Evolutionary conservation across 2,113 vertebrate genomes (phyloP), one percentile per base, ranked within the genome.

Genomic region (Hippocampus comes): DNA sequence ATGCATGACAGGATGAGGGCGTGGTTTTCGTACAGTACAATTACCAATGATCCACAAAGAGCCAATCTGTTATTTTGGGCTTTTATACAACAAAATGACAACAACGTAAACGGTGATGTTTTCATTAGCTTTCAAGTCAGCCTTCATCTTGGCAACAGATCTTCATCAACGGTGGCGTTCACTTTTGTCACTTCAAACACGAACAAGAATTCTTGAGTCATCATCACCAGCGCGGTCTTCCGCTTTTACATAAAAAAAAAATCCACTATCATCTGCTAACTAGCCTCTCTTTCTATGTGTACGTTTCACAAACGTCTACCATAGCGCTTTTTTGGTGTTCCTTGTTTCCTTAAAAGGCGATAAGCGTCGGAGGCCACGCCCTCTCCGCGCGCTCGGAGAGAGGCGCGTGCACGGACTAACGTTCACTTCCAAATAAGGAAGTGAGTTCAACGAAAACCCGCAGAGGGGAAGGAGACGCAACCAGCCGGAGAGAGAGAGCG

Each of bases 351-450:
- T 93, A 93, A 93, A 93, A 92, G 93, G 93, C 86, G 87, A 91
- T 91, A 72, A 81, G 86, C 90, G 90, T 88, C 87, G 83, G 82
- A 72, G 82, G 84, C 73, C 82, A 34, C 77, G 78, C 21, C 78
- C 82, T 49, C 80, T 80, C 88, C 81, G 69, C 68, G 72, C 73
- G 77, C 73, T 14, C 73, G 30, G 75, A 77, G 84, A 85, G 78
- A 87, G 77, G 91, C 90, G 91, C 91, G 90, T 82, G 82, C 91
- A 91, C 90, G 17, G 71, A 15, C 63, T 78, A 77, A 84, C 79
- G 78, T 92, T 92, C 85, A 68, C 90, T 92, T 94, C 93, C 93
- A 89, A 92, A 93, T 94, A 92, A 91, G 92, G 92, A 94, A 93
- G 91, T 82, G 88, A 93, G 91, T 92, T 91, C 82, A 90, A 89